Conservation (phyloP, 2,113 vertebrate genomes). For the Stigmatopora argus region DNA sequence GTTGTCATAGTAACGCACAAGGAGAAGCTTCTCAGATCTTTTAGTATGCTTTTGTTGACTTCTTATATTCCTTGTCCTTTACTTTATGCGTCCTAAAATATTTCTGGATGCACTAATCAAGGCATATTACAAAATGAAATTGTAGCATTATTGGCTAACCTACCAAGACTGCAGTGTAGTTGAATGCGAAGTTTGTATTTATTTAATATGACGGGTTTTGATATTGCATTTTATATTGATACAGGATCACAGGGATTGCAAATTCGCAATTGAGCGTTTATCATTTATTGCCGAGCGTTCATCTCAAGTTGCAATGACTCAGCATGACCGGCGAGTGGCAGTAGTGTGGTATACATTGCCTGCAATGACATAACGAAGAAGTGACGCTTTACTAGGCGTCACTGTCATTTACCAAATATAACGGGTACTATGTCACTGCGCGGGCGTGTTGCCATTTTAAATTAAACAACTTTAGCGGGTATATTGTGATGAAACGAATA, state of each 20-base stretch:
- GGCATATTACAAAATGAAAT: background rate
- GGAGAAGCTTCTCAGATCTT: no score
- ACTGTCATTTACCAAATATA: conserved; percentile 2
- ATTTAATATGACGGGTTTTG: background rate
- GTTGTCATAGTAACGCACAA: background rate
- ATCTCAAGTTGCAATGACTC: background rate
- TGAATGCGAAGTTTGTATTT: background rate
- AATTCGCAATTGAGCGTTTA: background rate
- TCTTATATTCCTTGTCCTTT: background rate
- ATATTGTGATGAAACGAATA: conserved; percentile 17
- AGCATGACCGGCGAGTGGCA: background rate
- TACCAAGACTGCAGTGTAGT: background rate
- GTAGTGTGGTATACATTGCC: background rate
- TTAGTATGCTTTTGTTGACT: background rate
- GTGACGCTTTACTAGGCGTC: background rate
- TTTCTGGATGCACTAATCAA: background rate
- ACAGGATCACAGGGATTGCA: background rate
- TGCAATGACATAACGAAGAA: background rate
- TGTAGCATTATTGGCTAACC: background rate
- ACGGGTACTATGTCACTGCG: background rate
- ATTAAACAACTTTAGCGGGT: background rate
- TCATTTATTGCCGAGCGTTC: background rate
- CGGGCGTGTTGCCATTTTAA: background rate
- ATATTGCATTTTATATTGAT: background rate
- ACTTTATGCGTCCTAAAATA: background rate